Evolutionary conservation across 1,140 invertebrate genomes (phyloP).

Genomic region (Drosophila littoralis): DNA sequence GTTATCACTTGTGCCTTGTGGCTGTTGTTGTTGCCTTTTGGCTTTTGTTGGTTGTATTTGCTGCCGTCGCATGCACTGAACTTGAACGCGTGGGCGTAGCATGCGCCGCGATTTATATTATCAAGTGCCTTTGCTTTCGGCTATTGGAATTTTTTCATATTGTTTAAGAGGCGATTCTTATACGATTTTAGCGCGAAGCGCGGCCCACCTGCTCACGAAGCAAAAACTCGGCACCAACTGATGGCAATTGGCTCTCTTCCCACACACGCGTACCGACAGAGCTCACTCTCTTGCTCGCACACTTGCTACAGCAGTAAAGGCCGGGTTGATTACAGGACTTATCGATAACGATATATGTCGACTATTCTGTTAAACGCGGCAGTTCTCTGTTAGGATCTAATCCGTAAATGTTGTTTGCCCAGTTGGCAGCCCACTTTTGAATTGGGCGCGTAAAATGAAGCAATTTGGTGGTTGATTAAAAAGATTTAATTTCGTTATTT

Average conservation of each 20-base stretch:
- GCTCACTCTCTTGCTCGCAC: slow-evolving; percentile 2
- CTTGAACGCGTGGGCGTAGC: slow-evolving; percentile 66
- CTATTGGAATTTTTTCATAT: slow-evolving; percentile 73
- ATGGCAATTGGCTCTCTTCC: slow-evolving; percentile 16
- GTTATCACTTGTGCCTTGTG: slow-evolving; percentile 48
- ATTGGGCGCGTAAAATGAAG: slow-evolving; percentile 3
- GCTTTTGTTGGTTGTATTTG: slow-evolving; percentile 26
- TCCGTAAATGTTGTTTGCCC: too few species aligned
- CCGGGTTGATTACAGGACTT: background rate
- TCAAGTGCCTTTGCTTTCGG: slow-evolving; percentile 60
- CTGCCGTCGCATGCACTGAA: slow-evolving; percentile 61
- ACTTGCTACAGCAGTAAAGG: slow-evolving; percentile 7
- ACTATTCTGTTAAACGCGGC: background rate
- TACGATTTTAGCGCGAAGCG: slow-evolving; percentile 32
- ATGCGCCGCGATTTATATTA: slow-evolving; percentile 57
- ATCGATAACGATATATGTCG: background rate
- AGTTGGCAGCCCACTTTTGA: slow-evolving; percentile 13
- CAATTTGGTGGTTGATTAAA: too few species aligned
- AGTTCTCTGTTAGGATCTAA: slow-evolving; percentile 1
- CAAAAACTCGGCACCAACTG: slow-evolving; percentile 51
- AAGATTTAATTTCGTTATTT: too few species aligned
- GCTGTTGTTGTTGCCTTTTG: slow-evolving; percentile 38
- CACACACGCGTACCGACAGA: slow-evolving; percentile 1
- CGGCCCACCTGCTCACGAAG: slow-evolving; percentile 50
- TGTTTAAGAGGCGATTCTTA: slow-evolving; percentile 52